phyloP scores from a whole-genome alignment of 2,113 vertebrate genomes.

The Pelusios castaneus region DNA sequence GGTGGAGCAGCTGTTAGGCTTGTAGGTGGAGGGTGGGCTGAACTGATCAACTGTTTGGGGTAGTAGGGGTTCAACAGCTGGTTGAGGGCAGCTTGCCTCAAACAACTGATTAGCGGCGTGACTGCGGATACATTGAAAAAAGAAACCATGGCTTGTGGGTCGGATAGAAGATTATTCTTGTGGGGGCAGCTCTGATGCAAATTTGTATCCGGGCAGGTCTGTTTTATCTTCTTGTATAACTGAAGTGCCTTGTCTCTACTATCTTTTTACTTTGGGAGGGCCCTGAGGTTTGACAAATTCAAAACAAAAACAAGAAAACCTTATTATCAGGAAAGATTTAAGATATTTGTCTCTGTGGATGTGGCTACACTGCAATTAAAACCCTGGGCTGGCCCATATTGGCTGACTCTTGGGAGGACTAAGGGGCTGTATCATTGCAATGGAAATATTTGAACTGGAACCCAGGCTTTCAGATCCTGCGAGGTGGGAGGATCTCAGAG shows the following conservation, averaged over 20 bases:
- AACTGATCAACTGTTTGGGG: too few species aligned
- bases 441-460: neutral
- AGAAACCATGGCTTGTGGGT: too few species aligned
- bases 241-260: neutral
- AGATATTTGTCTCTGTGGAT: neutral
- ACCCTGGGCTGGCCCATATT: neutral
- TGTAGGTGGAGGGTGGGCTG: too few species aligned
- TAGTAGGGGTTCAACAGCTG: too few species aligned
- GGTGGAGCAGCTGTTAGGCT: too few species aligned
- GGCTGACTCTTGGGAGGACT: neutral
- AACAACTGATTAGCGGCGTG: too few species aligned
- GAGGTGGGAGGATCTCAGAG: neutral
- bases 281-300: neutral
- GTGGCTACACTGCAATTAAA: neutral
- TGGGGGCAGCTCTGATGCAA: too few species aligned
- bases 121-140: too few species aligned
- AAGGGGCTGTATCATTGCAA: neutral
- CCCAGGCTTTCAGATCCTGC: neutral
- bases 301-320: too few species aligned
- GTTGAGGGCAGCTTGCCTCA: too few species aligned
- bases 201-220: too few species aligned
- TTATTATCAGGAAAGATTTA: neutral
- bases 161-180: too few species aligned
- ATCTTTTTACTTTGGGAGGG: neutral
- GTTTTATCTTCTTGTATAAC: neutral